Base-by-base conservation (phyloP, 92 coral and sea anemone species). In the Palythoa caribaeorum region DNA sequence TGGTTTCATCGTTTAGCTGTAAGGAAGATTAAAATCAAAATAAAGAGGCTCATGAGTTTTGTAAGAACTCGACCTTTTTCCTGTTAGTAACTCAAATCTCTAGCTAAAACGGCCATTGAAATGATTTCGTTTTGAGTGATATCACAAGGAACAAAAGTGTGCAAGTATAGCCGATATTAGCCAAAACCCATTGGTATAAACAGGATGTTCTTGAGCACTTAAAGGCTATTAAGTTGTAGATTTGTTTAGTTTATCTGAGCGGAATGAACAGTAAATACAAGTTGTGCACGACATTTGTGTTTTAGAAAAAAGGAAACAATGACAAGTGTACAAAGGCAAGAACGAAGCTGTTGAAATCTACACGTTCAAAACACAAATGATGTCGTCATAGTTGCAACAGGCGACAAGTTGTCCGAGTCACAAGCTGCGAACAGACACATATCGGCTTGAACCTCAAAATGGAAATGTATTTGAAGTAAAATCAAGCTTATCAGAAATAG, bases 211-310 rank as follows among this genome's bases (percentile, higher is more conserved):
- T 93, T 76, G 78, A 57, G 87, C 92, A 90, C 94, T 94, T 92
- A 89, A 87, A 91, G 87, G 85, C 92, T 94, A 89, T 90, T 87
- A 88, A 88, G 88, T 86, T 85, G 87, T 92, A 88, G 88, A 92
- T 92, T 94, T 94, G 96, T 94, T 92, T 93, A 92, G 84, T 87
- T 87, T 90, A 92, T 87, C 90, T 89, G 83, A 55, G 87, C 92
- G 76, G 93, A 88, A 83, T 92, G 90, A 76, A 87, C 79, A 76
- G 90, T 94, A 90, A 94, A 89, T 89, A 91, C 57, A 88, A 84
- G 90, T 83, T 21, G 39, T 66, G 86, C 86, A 81, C 86, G 86
- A 65, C 52, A 47, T 81, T 66, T 81, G 66, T 81, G 57, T 44
- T 66, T 63, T 71, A 81, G 86, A 71, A 68, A 81, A 38, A 21